Evolutionary conservation across 2,113 vertebrate species (phyloP).

Genomic region (Etheostoma spectabile): DNA sequence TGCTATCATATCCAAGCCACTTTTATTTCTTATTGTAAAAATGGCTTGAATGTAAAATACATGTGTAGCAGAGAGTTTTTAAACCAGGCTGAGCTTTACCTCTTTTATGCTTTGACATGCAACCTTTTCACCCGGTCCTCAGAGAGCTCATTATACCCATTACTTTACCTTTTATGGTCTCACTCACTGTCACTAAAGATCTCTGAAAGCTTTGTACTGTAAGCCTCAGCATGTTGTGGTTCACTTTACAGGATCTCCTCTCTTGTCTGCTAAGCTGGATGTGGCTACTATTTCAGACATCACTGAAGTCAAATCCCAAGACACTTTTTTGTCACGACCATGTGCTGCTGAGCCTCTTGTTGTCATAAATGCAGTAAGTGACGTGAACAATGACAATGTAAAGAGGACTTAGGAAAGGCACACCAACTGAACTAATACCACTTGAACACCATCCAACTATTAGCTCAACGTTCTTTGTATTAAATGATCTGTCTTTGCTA

Average conservation of each 20-base stretch:
- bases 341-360: slow-evolving; percentile 84
- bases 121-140: slow-evolving; percentile 4
- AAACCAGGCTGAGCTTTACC: slow-evolving; percentile 2
- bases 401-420: not conserved
- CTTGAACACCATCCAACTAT: not conserved
- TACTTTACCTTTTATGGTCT: slow-evolving; percentile 48
- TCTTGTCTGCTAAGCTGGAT: slow-evolving; percentile 89
- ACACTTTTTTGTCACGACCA: slow-evolving; percentile 88
- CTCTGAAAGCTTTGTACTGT: slow-evolving; percentile 16
- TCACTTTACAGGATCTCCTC: slow-evolving; percentile 85
- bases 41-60: not conserved
- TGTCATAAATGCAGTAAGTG: slow-evolving; percentile 24
- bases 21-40: slow-evolving; percentile 25
- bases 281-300: slow-evolving; percentile 90
- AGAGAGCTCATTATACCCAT: slow-evolving; percentile 40
- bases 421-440: not conserved
- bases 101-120: slow-evolving; percentile 3
- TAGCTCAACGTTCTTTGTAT: not conserved
- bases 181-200: slow-evolving; percentile 33
- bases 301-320: slow-evolving; percentile 86
- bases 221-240: slow-evolving; percentile 8
- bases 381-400: slow-evolving; percentile 16
- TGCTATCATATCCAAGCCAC: slow-evolving; percentile 19
- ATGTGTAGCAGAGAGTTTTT: slow-evolving; percentile 13
- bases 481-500: not conserved